These are phyloP conservation scores for Miichthys miiuy DNA, from an alignment of 2,797 vertebrate genomes.

Conservation along the genomic window DNA sequence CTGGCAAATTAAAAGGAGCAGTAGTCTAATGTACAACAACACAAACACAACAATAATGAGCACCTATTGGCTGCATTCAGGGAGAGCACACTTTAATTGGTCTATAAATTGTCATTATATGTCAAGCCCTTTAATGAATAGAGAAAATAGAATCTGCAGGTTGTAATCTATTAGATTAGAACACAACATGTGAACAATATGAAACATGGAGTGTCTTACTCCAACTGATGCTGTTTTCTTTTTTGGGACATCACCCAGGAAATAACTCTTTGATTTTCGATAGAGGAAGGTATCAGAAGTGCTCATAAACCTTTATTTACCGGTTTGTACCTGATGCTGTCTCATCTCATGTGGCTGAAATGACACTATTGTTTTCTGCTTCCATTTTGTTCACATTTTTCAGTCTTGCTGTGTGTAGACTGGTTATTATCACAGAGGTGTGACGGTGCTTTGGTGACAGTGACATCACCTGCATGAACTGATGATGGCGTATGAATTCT, in stretches of 20 bases:
- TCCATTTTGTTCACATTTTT: background rate
- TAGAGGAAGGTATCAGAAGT: background rate
- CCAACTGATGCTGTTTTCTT: background rate
- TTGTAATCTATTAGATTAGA: too few species aligned
- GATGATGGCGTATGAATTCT: background rate
- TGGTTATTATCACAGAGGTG: background rate
- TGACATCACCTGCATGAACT: background rate
- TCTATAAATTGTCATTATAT: background rate
- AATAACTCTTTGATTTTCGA: background rate
- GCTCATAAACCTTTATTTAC: background rate
- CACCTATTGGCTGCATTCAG: background rate
- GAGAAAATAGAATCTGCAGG: background rate
- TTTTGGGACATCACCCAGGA: background rate
- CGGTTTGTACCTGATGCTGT: background rate
- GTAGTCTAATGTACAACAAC: background rate
- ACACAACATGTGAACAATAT: background rate
- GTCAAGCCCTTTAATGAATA: background rate
- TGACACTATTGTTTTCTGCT: background rate
- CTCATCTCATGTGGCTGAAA: background rate
- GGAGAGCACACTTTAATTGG: background rate
- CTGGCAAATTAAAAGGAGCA: background rate
- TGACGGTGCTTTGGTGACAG: background rate
- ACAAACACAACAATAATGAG: conserved; percentile 22
- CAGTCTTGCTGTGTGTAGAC: background rate
- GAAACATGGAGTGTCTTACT: background rate